Conservation (phyloP, 1,140 invertebrate species). For the Arion vulgaris region DNA sequence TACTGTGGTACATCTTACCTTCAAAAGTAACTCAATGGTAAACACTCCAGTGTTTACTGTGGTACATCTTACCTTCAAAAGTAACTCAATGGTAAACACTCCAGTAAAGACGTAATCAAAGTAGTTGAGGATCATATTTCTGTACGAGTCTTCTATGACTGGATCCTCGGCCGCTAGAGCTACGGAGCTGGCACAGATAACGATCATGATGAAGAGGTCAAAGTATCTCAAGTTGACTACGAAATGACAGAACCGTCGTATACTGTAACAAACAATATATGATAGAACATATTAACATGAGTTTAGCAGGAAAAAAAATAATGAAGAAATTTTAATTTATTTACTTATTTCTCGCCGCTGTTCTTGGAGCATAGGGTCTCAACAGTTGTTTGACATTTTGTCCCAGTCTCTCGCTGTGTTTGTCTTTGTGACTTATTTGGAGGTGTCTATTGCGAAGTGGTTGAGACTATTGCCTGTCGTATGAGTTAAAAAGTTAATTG, state of each 20-base stretch:
- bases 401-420: no score
- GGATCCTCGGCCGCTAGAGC: slow-evolving; percentile 99
- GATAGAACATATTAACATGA: no score
- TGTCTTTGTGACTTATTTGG: no score
- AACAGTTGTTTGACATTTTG: no score
- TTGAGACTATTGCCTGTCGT: no score
- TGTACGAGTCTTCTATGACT: slow-evolving; percentile 86
- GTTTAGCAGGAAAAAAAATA: no score
- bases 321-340: no score
- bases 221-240: slow-evolving; percentile 98
- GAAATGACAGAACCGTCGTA: slow-evolving; percentile 82
- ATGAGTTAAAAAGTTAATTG: no score
- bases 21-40: slow-evolving; percentile 97
- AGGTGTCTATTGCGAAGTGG: no score
- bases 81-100: slow-evolving; percentile 99
- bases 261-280: slow-evolving; percentile 58
- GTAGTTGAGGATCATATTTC: slow-evolving; percentile 94
- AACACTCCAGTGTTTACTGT: slow-evolving; percentile 99
- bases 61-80: slow-evolving; percentile 86
- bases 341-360: no score
- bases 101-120: slow-evolving; percentile 99
- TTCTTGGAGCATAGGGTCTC: no score
- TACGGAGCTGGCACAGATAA: slow-evolving; percentile 97
- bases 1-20: no score
- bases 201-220: slow-evolving; percentile 99